These are phyloP conservation scores for Caenorhabditis doughertyi DNA, from an alignment of 2,888 invertebrate genomes.

Conservation along the genomic window DNA sequence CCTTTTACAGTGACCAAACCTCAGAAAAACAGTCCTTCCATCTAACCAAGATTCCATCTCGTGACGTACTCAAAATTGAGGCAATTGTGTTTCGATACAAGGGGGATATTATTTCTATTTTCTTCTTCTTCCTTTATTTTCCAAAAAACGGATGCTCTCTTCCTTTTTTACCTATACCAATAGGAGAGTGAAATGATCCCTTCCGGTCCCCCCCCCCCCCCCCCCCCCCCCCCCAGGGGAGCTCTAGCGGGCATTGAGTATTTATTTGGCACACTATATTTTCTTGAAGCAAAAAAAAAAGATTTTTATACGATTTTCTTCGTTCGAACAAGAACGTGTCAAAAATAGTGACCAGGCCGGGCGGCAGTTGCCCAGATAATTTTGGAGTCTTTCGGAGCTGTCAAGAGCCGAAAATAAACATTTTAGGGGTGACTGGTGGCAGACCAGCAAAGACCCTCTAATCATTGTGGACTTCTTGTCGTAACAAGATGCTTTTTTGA, in stretches of 20 bases:
- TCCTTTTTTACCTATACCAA: slow-evolving; percentile 11
- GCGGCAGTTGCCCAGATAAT: slow-evolving; percentile 38
- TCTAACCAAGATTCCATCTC: neutral
- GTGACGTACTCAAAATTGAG: slow-evolving; percentile 33
- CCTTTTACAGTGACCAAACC: neutral
- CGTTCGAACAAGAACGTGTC: slow-evolving; percentile 48
- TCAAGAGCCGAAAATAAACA: slow-evolving; percentile 61
- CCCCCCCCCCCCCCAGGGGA: neutral
- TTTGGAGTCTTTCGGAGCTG: slow-evolving; percentile 47
- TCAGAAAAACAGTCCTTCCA: slow-evolving; percentile 15
- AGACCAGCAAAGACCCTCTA: too few relatives aligned
- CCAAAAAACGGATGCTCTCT: neutral
- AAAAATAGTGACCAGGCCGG: slow-evolving; percentile 18
- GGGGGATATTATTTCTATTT: too few relatives aligned
- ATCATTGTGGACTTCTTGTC: slow-evolving; percentile 35
- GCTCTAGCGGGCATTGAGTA: too few relatives aligned
- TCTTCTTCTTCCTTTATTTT: neutral
- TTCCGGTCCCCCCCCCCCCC: slow-evolving; percentile 23
- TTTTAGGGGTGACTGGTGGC: slow-evolving; percentile 27
- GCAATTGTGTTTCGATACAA: too few relatives aligned
- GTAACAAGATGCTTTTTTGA: slow-evolving; percentile 21
- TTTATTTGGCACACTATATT: slow-evolving; percentile 48
- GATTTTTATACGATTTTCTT: slow-evolving; percentile 38
- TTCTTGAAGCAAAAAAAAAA: neutral
- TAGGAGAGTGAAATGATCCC: slow-evolving; percentile 31